Evolutionary conservation across 2,113 vertebrate species (phyloP).

Genomic region (Ovibos moschatus): DNA sequence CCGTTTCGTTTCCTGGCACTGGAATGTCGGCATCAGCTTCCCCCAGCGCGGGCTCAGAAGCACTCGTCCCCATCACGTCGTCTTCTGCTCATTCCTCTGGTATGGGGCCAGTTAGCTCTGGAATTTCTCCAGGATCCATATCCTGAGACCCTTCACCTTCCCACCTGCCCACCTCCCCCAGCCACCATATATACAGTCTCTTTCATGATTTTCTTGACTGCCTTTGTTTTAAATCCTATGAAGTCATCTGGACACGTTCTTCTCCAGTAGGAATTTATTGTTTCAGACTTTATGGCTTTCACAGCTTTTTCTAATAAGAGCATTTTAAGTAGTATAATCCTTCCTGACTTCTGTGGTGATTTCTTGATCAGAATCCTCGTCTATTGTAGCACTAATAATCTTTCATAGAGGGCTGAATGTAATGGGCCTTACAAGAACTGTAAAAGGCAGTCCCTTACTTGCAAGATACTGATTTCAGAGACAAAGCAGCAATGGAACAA

Average conservation of each 20-base stretch:
- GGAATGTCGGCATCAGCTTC: accelerated
- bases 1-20: not conserved
- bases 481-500: not conserved
- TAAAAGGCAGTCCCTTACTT: not conserved
- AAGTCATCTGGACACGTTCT: not conserved
- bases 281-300: not conserved
- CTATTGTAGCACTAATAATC: not conserved
- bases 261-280: not conserved
- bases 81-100: not conserved
- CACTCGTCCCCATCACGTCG: not conserved
- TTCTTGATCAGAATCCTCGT: not conserved
- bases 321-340: not conserved
- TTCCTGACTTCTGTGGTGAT: not conserved
- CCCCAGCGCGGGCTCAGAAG: not conserved
- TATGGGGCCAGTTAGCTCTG: not conserved
- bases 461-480: not conserved
- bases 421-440: not conserved
- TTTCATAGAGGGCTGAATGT: not conserved
- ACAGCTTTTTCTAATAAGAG: not conserved
- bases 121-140: not conserved
- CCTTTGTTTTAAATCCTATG: not conserved
- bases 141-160: not conserved
- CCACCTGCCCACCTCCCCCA: not conserved
- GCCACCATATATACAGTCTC: not conserved
- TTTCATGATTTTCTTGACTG: not conserved